Conservation (phyloP, 2,888 invertebrate genomes). For the Limulus polyphemus region DNA sequence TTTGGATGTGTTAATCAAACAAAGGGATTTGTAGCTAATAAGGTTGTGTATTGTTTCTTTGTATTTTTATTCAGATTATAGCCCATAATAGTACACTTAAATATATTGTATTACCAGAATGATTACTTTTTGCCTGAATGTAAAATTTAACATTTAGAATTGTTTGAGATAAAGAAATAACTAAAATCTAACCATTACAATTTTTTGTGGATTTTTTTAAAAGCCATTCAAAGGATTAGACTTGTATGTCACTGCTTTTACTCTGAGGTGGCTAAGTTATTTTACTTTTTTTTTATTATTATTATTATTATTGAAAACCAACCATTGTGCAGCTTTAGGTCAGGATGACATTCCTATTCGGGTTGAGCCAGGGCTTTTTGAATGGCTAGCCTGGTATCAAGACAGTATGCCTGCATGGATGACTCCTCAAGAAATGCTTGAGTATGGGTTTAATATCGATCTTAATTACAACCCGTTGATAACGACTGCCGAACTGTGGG, state of each 20-base stretch:
- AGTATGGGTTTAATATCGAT: constrained; percentile 64
- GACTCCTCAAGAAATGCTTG: constrained; percentile 54
- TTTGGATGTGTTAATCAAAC: no score
- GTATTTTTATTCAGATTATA: no score
- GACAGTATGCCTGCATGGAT: constrained; percentile 66
- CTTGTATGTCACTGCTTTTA: not conserved
- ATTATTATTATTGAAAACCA: not conserved
- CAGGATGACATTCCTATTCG: constrained; percentile 50
- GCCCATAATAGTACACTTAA: no score
- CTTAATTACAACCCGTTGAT: constrained; percentile 52
- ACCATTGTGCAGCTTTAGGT: constrained; percentile 42
- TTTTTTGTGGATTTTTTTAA: no score
- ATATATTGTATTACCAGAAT: no score
- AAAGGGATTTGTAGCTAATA: no score
- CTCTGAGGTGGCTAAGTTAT: not conserved
- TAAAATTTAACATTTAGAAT: no score
- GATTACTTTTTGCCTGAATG: no score
- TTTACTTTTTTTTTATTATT: constrained; percentile 23
- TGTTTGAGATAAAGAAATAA: no score
- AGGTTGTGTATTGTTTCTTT: no score
- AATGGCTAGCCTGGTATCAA: constrained; percentile 83
- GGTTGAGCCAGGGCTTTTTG: constrained; percentile 83
- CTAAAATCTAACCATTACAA: no score
- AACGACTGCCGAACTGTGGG: constrained; percentile 42
- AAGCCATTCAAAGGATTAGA: not conserved